Conservation (phyloP, 2,797 vertebrate genomes). For the Neopelma chrysocephalum region DNA sequence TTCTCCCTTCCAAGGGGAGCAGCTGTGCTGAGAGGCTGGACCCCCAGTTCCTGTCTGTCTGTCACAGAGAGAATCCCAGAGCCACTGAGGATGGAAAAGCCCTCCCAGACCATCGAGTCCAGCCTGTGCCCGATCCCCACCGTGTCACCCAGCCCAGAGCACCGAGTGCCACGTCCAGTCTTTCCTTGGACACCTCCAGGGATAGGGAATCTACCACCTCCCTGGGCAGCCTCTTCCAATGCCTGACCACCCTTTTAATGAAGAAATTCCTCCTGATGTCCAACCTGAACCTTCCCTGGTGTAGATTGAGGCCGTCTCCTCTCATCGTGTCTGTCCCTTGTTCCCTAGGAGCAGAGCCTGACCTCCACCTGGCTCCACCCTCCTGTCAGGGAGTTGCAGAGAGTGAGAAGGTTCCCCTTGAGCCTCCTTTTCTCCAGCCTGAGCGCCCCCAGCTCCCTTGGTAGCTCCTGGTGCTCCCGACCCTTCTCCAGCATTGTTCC, state of each 20-base stretch:
- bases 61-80: background rate
- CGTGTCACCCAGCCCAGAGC: background rate
- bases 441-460: no score
- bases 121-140: accelerated
- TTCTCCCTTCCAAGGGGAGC: background rate
- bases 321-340: no score
- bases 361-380: no score
- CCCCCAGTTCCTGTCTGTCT: accelerated
- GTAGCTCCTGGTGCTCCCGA: no score
- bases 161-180: background rate
- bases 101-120: background rate
- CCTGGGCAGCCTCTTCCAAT: background rate
- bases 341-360: no score
- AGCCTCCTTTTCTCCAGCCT: no score
- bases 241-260: background rate
- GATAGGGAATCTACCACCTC: background rate
- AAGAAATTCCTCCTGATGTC: background rate
- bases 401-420: no score
- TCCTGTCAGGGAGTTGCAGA: no score
- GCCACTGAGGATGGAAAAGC: background rate
- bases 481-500: background rate
- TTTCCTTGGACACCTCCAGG: background rate
- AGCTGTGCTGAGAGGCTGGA: background rate
- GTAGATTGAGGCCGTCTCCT: background rate
- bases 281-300: background rate